phyloP scores from a whole-genome alignment of 2,888 invertebrate genomes.

The Netelia melanura region DNA sequence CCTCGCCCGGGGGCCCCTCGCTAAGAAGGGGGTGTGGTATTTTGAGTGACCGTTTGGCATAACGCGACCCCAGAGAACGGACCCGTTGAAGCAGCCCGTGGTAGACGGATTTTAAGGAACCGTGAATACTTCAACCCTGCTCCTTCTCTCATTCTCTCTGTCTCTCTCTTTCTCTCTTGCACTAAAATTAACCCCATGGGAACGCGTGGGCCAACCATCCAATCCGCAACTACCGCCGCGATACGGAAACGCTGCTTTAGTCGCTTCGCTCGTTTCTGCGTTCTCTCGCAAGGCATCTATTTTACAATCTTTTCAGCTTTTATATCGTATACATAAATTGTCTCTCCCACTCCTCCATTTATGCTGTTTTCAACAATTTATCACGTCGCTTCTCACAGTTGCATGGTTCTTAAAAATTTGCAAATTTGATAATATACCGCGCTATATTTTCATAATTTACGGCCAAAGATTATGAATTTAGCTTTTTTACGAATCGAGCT shows the following conservation, averaged over 20 bases:
- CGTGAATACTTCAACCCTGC: slow-evolving; percentile 82
- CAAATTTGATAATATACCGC: too few species aligned
- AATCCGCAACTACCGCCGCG: slow-evolving; percentile 53
- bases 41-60: slow-evolving; percentile 82
- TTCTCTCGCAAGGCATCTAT: slow-evolving; percentile 1
- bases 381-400: background rate
- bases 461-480: too few species aligned
- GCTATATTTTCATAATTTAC: too few species aligned
- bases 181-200: slow-evolving; percentile 82
- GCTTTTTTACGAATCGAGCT: too few species aligned
- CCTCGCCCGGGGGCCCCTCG: slow-evolving; percentile 71
- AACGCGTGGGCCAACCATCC: slow-evolving; percentile 71
- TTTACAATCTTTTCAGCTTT: slow-evolving; percentile 27
- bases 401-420: background rate
- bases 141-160: slow-evolving; percentile 44
- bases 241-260: slow-evolving; percentile 50
- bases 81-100: slow-evolving; percentile 75
- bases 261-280: slow-evolving; percentile 14
- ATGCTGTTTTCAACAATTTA: background rate
- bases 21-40: slow-evolving; percentile 75
- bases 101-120: slow-evolving; percentile 83
- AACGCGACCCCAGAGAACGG: slow-evolving; percentile 80
- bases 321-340: slow-evolving; percentile 12
- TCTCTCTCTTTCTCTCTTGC: slow-evolving; percentile 59
- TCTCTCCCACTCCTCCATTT: background rate